phyloP scores from a whole-genome alignment of 2,888 invertebrate genomes.

The Argyra leucocephala region DNA sequence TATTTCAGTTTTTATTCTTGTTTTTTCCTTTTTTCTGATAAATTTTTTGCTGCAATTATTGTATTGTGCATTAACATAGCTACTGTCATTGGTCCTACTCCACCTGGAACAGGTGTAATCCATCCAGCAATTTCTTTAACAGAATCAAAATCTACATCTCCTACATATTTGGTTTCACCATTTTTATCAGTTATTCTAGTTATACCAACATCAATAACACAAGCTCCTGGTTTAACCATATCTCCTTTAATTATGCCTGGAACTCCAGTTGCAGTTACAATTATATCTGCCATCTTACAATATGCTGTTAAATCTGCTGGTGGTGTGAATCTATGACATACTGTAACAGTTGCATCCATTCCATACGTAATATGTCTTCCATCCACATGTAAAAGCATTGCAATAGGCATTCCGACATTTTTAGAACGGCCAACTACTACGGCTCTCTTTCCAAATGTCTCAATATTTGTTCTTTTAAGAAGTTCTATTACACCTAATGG shows the following conservation, averaged over 20 bases:
- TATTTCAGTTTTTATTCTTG: no score
- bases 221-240: slow-evolving; percentile 79
- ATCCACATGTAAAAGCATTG: slow-evolving; percentile 69
- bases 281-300: slow-evolving; percentile 42
- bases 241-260: slow-evolving; percentile 63
- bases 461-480: slow-evolving; percentile 48
- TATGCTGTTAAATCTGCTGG: slow-evolving; percentile 56
- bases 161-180: slow-evolving; percentile 63
- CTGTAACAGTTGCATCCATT: slow-evolving; percentile 74
- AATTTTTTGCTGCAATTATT: slow-evolving; percentile 57
- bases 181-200: slow-evolving; percentile 52
- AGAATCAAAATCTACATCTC: slow-evolving; percentile 68
- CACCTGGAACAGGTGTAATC: slow-evolving; percentile 84
- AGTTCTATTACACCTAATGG: slow-evolving; percentile 51
- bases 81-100: slow-evolving; percentile 90
- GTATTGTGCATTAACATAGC: slow-evolving; percentile 90
- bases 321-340: slow-evolving; percentile 77
- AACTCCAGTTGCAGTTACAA: slow-evolving; percentile 48
- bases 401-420: slow-evolving; percentile 79
- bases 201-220: slow-evolving; percentile 77
- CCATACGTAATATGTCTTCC: slow-evolving; percentile 56
- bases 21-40: slow-evolving; percentile 25
- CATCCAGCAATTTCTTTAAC: slow-evolving; percentile 59
- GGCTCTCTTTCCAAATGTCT: slow-evolving; percentile 72
- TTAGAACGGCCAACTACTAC: slow-evolving; percentile 80